A percentile compares a stretch with the other conserved stretches of the same genome.
Evolutionary conservation across 2,113 vertebrate genomes (phyloP).

Genomic region (Merops nubicus): DNA sequence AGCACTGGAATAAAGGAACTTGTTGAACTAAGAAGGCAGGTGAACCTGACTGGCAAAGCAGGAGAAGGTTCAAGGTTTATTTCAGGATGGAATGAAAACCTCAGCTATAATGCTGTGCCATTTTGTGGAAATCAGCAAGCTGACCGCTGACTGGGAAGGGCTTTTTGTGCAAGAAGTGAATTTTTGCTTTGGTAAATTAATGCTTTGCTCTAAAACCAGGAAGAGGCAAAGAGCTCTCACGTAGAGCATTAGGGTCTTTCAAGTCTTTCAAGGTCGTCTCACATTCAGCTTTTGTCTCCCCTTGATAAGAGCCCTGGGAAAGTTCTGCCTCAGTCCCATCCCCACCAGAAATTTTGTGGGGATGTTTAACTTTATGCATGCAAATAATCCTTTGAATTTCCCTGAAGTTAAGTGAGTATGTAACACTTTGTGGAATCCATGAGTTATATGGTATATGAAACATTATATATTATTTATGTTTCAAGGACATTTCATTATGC

Average conservation of each 20-base stretch:
- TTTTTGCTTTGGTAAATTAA: neutral
- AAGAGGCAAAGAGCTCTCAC: neutral
- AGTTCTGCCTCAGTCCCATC: neutral
- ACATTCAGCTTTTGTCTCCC: neutral
- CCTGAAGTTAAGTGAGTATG: neutral
- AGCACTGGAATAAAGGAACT: neutral
- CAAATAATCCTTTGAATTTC: neutral
- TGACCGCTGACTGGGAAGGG: neutral
- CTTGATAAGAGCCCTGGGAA: neutral
- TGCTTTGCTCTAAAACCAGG: neutral
- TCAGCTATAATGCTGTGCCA: neutral
- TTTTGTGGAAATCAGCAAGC: neutral
- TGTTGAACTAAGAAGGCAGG: neutral
- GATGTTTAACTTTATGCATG: neutral
- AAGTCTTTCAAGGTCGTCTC: neutral
- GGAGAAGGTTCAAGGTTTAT: neutral
- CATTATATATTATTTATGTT: neutral
- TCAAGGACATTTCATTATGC: neutral
- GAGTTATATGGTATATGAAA: neutral
- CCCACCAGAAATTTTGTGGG: neutral
- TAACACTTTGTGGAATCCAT: neutral
- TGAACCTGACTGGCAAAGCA: neutral
- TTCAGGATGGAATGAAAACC: neutral
- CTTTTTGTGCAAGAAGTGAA: neutral
- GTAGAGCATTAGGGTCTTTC: rapidly evolving